Percentiles rank a stretch among this genome's conserved stretches.
These are phyloP conservation scores for Nycticebus coucang DNA, from an alignment of 2,113 vertebrate genomes.

Conservation along the genomic window DNA sequence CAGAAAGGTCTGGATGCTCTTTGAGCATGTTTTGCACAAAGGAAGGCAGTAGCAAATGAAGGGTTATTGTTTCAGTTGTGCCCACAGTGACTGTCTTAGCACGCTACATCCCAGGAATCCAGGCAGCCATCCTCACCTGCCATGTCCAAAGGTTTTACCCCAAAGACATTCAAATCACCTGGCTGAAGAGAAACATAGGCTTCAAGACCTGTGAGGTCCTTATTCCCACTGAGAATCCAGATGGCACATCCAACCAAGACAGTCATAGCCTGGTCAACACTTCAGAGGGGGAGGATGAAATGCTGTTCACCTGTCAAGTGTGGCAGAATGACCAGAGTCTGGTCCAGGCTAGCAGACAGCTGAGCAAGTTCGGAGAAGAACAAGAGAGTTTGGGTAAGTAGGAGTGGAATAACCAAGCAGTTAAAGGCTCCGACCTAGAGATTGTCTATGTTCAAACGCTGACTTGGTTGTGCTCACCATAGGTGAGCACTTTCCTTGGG, in stretches of 20 bases:
- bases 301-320: background rate
- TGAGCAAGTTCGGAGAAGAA: background rate
- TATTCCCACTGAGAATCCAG: background rate
- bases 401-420: background rate
- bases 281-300: background rate
- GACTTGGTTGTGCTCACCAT: background rate
- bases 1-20: background rate
- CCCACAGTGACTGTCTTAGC: background rate
- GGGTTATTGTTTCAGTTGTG: background rate
- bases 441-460: background rate
- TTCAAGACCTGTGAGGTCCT: background rate
- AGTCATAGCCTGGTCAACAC: background rate
- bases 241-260: constrained; percentile 46
- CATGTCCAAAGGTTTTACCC: background rate
- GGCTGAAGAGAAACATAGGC: background rate
- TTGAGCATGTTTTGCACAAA: background rate
- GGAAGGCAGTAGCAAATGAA: background rate
- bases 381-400: background rate
- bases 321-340: background rate
- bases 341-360: background rate
- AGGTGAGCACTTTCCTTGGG: background rate
- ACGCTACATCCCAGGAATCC: background rate
- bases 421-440: background rate
- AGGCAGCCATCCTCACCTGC: background rate
- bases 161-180: background rate